phyloP scores from a whole-genome alignment of 2,797 vertebrate species.

The Columba guinea region DNA sequence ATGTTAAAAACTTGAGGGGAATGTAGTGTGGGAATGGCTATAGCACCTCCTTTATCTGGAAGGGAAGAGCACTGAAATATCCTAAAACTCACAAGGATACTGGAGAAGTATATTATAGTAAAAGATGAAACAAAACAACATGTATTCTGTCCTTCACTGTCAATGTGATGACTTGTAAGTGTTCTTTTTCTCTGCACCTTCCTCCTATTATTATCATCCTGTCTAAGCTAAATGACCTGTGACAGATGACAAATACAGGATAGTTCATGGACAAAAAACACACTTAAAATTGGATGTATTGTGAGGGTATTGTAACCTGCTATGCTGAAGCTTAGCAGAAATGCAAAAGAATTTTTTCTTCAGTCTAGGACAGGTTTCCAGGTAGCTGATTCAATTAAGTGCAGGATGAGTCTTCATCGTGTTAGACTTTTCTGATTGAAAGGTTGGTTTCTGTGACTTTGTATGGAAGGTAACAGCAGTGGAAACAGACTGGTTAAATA shows the following conservation, averaged over 20 bases:
- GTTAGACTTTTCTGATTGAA: neutral
- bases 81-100: neutral
- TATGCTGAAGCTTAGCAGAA: neutral
- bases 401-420: neutral
- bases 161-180: slow-evolving; percentile 7
- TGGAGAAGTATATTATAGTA: neutral
- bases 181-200: neutral
- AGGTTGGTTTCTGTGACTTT: neutral
- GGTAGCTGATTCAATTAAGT: neutral
- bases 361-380: neutral
- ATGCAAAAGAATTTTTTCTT: neutral
- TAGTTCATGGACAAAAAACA: slow-evolving; percentile 17
- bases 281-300: neutral
- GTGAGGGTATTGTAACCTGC: neutral
- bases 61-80: neutral
- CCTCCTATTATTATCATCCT: neutral
- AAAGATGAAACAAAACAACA: neutral
- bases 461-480: neutral
- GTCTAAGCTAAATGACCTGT: slow-evolving; percentile 41
- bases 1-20: neutral
- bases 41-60: neutral
- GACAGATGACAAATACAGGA: slow-evolving; percentile 20
- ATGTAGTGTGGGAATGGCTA: neutral
- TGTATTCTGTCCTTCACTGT: slow-evolving; percentile 27
- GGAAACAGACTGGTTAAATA: neutral